Conservation (phyloP, 2,888 invertebrate genomes). For the Xanthia togata region DNA sequence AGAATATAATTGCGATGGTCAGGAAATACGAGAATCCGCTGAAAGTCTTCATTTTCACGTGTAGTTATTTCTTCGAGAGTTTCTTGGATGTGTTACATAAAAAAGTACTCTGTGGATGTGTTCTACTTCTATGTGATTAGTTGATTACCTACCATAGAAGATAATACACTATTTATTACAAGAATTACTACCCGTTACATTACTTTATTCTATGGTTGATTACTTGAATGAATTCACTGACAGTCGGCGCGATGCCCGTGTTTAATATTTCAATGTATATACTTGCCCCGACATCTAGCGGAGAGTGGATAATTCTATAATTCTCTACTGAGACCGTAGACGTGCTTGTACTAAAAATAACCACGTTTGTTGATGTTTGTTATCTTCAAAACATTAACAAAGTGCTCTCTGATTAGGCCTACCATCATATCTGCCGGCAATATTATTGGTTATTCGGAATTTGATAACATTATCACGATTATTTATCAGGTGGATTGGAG, state of each 20-base stretch:
- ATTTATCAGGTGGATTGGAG: conserved; percentile 6
- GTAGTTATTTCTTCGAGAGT: not conserved
- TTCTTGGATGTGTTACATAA: too few relatives aligned
- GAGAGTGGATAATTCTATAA: conserved; percentile 76
- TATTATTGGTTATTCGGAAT: conserved; percentile 8
- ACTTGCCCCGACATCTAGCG: conserved; percentile 76
- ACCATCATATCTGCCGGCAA: not conserved
- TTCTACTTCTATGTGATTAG: too few relatives aligned
- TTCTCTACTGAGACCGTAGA: conserved; percentile 46
- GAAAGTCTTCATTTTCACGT: conserved; percentile 62
- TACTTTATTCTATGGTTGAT: conserved; percentile 22
- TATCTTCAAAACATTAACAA: conserved; percentile 46
- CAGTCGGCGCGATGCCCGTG: conserved; percentile 37
- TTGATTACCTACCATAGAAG: too few relatives aligned
- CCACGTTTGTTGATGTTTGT: conserved; percentile 47
- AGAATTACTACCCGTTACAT: too few relatives aligned
- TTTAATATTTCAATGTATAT: conserved; percentile 68
- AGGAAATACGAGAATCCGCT: conserved; percentile 52
- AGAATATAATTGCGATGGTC: conserved; percentile 50
- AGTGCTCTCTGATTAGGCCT: conserved; percentile 39
- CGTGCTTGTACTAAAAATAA: conserved; percentile 40
- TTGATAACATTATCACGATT: conserved; percentile 12
- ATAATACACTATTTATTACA: too few relatives aligned
- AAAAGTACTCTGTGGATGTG: too few relatives aligned
- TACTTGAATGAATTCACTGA: conserved; percentile 48